Evolutionary conservation across 1,140 invertebrate genomes (phyloP).

Genomic region (Druon quercuslanigerum): DNA sequence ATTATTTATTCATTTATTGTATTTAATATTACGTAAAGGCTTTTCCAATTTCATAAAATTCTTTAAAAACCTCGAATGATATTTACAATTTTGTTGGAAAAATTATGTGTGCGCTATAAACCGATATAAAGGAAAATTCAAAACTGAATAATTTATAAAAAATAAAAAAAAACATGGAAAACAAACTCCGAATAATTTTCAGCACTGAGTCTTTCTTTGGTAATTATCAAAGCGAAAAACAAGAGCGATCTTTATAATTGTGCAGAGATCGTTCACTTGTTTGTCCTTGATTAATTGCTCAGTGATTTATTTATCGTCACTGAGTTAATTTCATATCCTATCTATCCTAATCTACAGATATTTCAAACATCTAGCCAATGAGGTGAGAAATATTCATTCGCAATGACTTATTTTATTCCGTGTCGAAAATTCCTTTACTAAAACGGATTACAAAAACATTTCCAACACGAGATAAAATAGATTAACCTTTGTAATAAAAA

Average conservation of each 20-base stretch:
- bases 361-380: constrained; percentile 9
- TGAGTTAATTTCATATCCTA: constrained; percentile 31
- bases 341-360: constrained; percentile 13
- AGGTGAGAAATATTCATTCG: neutral
- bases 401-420: neutral
- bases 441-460: neutral
- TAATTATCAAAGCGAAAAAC: constrained; percentile 7
- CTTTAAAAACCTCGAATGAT: too few species aligned
- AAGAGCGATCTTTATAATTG: constrained; percentile 16
- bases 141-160: too few species aligned
- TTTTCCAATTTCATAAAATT: too few species aligned
- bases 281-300: neutral
- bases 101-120: neutral
- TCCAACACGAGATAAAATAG: neutral
- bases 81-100: neutral
- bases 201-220: constrained; percentile 8
- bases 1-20: too few species aligned
- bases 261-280: constrained; percentile 5
- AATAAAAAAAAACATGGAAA: neutral
- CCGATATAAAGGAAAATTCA: too few species aligned
- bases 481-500: neutral
- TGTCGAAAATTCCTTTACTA: neutral
- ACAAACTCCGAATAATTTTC: neutral
- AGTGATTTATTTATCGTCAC: constrained; percentile 1
- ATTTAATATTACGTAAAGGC: too few species aligned